These are phyloP conservation scores for Zootoca vivipara DNA, from an alignment of 2,113 vertebrate species.

Conservation along the genomic window DNA sequence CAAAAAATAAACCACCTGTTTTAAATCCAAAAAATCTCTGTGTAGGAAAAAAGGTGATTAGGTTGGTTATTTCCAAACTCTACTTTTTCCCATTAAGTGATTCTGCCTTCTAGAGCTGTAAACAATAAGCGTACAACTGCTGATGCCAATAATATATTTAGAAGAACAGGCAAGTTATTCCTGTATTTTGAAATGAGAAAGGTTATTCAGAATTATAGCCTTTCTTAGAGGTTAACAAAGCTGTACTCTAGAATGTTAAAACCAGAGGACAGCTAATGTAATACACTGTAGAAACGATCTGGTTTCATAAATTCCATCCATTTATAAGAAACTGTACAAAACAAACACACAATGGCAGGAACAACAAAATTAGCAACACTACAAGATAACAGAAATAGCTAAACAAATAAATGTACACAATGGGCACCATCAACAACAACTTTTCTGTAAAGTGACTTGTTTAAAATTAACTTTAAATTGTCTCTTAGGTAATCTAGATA, in stretches of 20 bases:
- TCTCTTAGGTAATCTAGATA: not conserved
- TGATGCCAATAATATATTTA: accelerated
- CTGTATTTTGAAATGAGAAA: not conserved
- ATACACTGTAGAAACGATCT: not conserved
- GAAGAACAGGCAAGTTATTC: not conserved
- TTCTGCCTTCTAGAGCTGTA: not conserved
- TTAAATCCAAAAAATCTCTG: not conserved
- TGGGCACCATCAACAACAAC: not conserved
- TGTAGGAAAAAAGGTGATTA: not conserved
- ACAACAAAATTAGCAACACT: not conserved
- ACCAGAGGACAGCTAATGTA: not conserved
- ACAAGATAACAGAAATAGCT: not conserved
- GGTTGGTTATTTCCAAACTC: not conserved
- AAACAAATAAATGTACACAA: not conserved
- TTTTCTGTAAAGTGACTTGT: not conserved
- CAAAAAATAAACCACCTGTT: not conserved
- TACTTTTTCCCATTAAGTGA: not conserved
- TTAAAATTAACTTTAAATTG: not conserved
- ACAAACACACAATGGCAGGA: not conserved
- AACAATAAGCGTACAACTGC: not conserved
- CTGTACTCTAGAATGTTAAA: not conserved
- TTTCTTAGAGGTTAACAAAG: not conserved
- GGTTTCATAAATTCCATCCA: not conserved
- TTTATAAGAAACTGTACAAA: not conserved
- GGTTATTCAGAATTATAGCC: not conserved